These are phyloP conservation scores for Drosophila ambigua DNA, from an alignment of 1,140 invertebrate species.

Conservation along the genomic window DNA sequence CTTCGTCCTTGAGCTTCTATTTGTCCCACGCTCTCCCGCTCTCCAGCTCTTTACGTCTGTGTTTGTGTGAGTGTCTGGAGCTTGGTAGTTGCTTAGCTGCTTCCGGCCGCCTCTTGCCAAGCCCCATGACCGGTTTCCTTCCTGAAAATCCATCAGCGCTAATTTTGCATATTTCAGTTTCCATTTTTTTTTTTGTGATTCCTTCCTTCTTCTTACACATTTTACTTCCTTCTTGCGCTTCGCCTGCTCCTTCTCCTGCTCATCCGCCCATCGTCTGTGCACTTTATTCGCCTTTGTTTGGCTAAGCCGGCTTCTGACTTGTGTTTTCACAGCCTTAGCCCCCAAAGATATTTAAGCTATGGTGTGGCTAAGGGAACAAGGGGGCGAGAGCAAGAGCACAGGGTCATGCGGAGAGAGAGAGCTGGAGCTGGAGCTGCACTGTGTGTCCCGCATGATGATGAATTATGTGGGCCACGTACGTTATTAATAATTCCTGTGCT, in stretches of 20 bases:
- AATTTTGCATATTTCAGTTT: conserved; percentile 81
- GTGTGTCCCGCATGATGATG: conserved; percentile 61
- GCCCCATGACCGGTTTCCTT: conserved; percentile 67
- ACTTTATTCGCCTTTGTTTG: conserved; percentile 65
- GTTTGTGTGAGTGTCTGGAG: conserved; percentile 47
- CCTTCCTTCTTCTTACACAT: conserved; percentile 5
- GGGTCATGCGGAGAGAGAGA: too few species aligned
- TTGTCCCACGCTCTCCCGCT: neutral
- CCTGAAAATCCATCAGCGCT: conserved; percentile 80
- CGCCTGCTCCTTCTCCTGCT: too few species aligned
- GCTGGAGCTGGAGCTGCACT: neutral
- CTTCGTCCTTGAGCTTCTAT: conserved; percentile 25
- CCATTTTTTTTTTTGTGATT: conserved; percentile 41
- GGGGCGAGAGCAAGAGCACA: conserved; percentile 12
- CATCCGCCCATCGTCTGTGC: conserved; percentile 16
- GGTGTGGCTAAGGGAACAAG: conserved; percentile 21
- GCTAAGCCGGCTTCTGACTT: conserved; percentile 72
- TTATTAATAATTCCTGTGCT: conserved; percentile 80
- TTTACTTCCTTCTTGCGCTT: conserved; percentile 1
- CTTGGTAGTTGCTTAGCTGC: conserved; percentile 74
- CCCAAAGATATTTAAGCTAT: conserved; percentile 62
- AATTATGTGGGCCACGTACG: conserved; percentile 80
- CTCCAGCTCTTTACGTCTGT: neutral
- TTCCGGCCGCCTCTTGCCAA: conserved; percentile 63
- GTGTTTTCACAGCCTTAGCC: conserved; percentile 62